Conservation (phyloP, 2,797 vertebrate genomes). For the Galagoides demidoff region DNA sequence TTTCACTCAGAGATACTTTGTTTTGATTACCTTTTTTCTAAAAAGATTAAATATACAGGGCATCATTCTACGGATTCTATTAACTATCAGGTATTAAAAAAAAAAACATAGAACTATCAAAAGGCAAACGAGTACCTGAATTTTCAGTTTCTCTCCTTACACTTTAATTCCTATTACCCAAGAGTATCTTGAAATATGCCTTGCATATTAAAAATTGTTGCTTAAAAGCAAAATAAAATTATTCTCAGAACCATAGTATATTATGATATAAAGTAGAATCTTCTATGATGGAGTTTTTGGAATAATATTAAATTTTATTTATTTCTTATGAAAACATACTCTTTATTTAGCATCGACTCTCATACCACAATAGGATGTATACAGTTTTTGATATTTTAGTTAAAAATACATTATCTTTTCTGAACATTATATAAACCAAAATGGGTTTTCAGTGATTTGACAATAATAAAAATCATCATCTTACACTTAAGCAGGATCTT, state of each 20-base stretch:
- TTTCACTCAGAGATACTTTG: slow-evolving; percentile 36
- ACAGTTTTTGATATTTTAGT: slow-evolving; percentile 13
- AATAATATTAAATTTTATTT: slow-evolving; percentile 49
- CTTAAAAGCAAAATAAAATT: slow-evolving; percentile 51
- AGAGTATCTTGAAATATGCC: slow-evolving; percentile 1
- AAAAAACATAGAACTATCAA: neutral
- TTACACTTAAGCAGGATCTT: slow-evolving; percentile 15
- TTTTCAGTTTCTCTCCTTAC: neutral
- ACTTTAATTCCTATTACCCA: neutral
- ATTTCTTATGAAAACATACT: slow-evolving; percentile 47
- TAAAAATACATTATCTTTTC: slow-evolving; percentile 30
- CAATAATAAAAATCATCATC: slow-evolving; percentile 26
- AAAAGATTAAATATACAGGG: neutral
- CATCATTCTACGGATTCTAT: neutral
- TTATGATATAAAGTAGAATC: neutral
- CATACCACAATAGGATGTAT: neutral
- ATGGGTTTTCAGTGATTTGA: slow-evolving; percentile 25
- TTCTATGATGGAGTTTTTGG: slow-evolving; percentile 28
- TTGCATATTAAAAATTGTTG: slow-evolving; percentile 11
- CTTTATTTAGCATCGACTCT: neutral
- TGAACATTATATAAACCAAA: slow-evolving; percentile 16
- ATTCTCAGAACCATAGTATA: slow-evolving; percentile 49
- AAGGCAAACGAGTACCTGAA: slow-evolving; percentile 32
- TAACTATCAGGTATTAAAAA: neutral
- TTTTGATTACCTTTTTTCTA: slow-evolving; percentile 24